Evolutionary conservation across 1,140 invertebrate genomes (phyloP), one percentile per base, ranked within the genome.

Genomic region (Drosophila kurseongensis): DNA sequence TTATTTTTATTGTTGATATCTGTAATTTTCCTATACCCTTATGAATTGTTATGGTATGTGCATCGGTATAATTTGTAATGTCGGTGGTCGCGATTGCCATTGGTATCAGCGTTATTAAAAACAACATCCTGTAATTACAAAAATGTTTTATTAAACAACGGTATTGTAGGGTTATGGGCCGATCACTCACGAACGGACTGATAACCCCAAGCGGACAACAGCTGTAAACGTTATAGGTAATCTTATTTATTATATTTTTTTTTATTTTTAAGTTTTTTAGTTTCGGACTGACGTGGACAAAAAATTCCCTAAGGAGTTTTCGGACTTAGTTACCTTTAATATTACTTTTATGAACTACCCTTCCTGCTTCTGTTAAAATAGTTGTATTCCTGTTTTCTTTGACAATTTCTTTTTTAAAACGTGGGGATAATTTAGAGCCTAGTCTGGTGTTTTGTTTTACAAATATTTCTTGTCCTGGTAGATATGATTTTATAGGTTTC

Each of bases 391-490:
- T 44, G 1, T 44, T 41, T 41, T 41, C 40, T 41, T 41, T 41
- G n/a, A 41, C n/a, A 41, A 41, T 18, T 47, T 47, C 5, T 18
- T 47, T 42, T 44, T 13, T 40, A 12, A 42, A 44, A 41, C 38
- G 48, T 55, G 48, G 50, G 29, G 35, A 66, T 10, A 60, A 59
- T 36, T 60, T 51, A n/a, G 47, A 32, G 29, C 5, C 29, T 32
- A 32, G 18, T 32, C 29, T 32, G 29, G 29, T 32, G 7, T 32
- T 32, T 66, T 65, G 65, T 32, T 36, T 45, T n/a, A 18, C n/a
- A 27, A 29, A 41, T 38, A 73, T 59, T 47, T 48, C 38, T 7
- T 78, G 10, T 42, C 51, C 45, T 71, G 40, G 29, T 5, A 12
- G 1, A 35, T 66, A 77, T 13, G 29, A 18, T 59, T 54, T 55